Evolutionary conservation across 2,797 vertebrate species (phyloP).

Genomic region (Galagoides demidoff): DNA sequence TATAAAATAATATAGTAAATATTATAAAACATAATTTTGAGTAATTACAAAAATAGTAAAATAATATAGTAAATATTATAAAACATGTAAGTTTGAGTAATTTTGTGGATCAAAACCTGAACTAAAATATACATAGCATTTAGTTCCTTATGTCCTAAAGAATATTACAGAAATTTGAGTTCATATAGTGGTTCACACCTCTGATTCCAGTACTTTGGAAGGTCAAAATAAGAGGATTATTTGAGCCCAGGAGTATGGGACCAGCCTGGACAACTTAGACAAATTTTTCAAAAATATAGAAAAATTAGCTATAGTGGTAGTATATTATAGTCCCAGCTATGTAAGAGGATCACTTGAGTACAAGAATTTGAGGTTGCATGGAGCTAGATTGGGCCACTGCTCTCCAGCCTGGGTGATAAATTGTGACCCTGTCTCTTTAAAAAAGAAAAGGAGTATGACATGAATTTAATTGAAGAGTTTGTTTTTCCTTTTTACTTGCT

Average conservation of each 20-base stretch:
- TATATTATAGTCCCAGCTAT: background rate
- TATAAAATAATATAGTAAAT: background rate
- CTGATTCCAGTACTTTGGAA: background rate
- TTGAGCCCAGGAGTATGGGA: background rate
- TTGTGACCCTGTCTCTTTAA: background rate
- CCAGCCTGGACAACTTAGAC: background rate
- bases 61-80: background rate
- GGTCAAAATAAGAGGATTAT: background rate
- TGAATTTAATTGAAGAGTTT: conserved; percentile 13
- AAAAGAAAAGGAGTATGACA: background rate
- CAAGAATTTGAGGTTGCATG: background rate
- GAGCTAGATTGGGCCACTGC: background rate
- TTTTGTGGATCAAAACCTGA: background rate
- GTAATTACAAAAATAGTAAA: background rate
- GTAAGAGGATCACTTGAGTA: background rate
- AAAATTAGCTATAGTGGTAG: background rate
- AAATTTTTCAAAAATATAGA: background rate
- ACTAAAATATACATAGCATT: background rate
- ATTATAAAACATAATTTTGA: background rate
- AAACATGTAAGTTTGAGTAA: background rate
- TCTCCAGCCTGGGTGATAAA: background rate
- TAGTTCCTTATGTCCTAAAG: background rate
- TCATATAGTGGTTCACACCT: background rate
- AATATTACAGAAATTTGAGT: background rate
- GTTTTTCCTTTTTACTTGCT: background rate